Evolutionary conservation across 2,113 vertebrate species (phyloP).

Genomic region (Seriola quinqueradiata): DNA sequence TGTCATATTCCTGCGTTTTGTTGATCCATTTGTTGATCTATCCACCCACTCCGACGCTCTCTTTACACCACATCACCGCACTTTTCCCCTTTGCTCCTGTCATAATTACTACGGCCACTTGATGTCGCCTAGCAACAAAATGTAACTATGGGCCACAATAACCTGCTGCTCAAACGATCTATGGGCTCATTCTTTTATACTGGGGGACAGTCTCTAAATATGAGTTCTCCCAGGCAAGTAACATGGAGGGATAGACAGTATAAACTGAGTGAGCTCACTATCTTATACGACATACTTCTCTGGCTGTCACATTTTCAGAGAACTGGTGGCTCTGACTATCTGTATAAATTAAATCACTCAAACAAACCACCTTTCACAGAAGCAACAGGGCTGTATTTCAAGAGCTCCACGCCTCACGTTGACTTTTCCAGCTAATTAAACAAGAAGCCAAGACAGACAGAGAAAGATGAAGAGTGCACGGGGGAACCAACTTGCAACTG

Average conservation of each 20-base stretch:
- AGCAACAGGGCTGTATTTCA: slow-evolving; percentile 38
- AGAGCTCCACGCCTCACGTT: slow-evolving; percentile 23
- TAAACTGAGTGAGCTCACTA: background rate
- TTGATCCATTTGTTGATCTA: too few species aligned
- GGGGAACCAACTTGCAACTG: slow-evolving; percentile 43
- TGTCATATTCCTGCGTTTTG: too few species aligned
- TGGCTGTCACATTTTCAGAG: background rate
- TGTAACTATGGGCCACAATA: too few species aligned
- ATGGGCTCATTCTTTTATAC: too few species aligned
- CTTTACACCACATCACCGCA: too few species aligned
- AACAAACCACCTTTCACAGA: slow-evolving; percentile 20
- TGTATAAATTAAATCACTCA: slow-evolving; percentile 38
- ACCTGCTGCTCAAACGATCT: too few species aligned
- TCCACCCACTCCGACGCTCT: too few species aligned
- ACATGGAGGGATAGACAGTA: background rate
- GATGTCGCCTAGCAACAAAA: too few species aligned
- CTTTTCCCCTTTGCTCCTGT: too few species aligned
- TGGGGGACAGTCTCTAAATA: background rate
- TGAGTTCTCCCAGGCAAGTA: background rate
- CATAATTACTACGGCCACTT: too few species aligned
- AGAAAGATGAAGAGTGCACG: slow-evolving; percentile 48
- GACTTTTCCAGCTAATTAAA: slow-evolving; percentile 71
- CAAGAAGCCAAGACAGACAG: slow-evolving; percentile 41
- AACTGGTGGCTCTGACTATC: slow-evolving; percentile 27
- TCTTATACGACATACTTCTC: slow-evolving; percentile 9